Percentiles rank a stretch among this genome's conserved stretches.
Conservation (phyloP, 1,140 invertebrate species). For the Camponotus pennsylvanicus region DNA sequence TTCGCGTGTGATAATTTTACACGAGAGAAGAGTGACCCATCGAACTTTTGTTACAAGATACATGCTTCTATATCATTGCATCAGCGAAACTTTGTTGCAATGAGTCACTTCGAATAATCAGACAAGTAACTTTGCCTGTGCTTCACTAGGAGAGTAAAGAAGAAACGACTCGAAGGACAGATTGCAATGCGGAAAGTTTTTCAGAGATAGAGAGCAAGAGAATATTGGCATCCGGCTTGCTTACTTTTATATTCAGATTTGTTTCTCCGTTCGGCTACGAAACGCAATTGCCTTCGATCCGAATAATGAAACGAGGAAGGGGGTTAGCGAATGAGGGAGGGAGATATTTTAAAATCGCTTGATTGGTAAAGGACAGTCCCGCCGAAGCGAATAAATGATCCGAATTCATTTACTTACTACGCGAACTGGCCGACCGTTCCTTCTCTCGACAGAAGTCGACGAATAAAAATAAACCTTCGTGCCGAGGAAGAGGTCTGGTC, state of each 20-base stretch:
- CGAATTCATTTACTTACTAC: constrained; percentile 25
- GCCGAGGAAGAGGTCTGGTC: background rate
- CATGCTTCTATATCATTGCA: background rate
- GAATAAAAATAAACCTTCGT: constrained; percentile 12
- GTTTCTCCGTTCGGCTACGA: background rate
- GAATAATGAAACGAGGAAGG: constrained; percentile 14
- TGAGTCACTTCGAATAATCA: background rate
- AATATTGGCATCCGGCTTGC: constrained; percentile 16
- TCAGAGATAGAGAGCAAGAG: background rate
- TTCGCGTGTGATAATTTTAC: background rate
- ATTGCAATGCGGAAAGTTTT: background rate
- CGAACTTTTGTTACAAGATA: constrained; percentile 4
- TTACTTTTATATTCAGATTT: constrained; percentile 17
- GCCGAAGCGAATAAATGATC: background rate
- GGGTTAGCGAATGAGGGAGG: background rate
- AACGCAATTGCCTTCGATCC: constrained; percentile 15
- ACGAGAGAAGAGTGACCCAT: constrained; percentile 2
- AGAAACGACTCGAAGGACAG: background rate
- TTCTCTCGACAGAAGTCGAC: background rate
- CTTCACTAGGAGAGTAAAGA: background rate
- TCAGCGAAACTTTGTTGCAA: constrained; percentile 36
- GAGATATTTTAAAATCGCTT: background rate
- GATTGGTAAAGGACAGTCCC: constrained; percentile 4
- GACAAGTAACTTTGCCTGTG: constrained; percentile 18
- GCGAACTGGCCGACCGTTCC: background rate